phyloP scores from a whole-genome alignment of 1,140 invertebrate species.

The Plutomurus gul region DNA sequence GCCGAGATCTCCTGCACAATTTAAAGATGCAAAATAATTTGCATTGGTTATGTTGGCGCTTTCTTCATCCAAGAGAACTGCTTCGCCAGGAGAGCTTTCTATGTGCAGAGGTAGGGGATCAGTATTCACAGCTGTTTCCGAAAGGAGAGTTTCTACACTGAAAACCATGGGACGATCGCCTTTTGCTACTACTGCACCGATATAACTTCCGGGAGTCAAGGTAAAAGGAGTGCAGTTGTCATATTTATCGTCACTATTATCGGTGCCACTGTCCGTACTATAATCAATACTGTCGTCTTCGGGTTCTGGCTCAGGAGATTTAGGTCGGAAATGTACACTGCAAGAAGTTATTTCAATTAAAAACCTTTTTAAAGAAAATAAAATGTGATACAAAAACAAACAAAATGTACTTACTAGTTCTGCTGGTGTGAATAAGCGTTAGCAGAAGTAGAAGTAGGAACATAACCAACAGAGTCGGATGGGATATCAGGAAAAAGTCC shows the following conservation, averaged over 20 bases:
- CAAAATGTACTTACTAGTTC: background rate
- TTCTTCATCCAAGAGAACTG: conserved; percentile 36
- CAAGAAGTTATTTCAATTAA: conserved; percentile 34
- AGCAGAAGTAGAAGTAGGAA: conserved; percentile 27
- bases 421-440: conserved; percentile 29
- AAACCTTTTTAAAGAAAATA: background rate
- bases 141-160: conserved; percentile 3
- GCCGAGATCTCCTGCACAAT: background rate
- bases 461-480: background rate
- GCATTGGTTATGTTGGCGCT: conserved; percentile 30
- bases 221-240: background rate
- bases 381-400: background rate
- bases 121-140: background rate
- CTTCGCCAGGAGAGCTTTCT: background rate
- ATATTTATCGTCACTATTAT: background rate
- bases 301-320: conserved; percentile 37
- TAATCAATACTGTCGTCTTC: conserved; percentile 16
- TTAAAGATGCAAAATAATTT: conserved; percentile 1
- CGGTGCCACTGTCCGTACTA: background rate
- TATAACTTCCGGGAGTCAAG: background rate
- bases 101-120: conserved; percentile 16
- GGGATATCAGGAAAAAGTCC: background rate
- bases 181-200: conserved; percentile 37
- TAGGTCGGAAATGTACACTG: conserved; percentile 43
- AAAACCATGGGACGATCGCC: conserved; percentile 38